Evolutionary conservation across 2,797 vertebrate species (phyloP).

Genomic region (Austrolebias charrua): DNA sequence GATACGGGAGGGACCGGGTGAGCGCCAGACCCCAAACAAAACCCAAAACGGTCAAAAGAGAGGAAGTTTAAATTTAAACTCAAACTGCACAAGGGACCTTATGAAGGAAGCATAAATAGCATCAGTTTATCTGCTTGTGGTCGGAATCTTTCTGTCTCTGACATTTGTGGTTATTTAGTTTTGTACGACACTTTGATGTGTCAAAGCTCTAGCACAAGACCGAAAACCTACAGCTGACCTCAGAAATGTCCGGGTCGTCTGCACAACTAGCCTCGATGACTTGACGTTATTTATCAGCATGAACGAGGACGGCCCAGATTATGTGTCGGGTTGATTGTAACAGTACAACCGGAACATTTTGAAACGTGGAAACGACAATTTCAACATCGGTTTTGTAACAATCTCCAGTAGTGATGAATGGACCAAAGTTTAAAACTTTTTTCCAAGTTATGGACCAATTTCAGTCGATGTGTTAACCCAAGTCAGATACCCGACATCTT

Average conservation of each 20-base stretch:
- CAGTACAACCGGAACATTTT: no score
- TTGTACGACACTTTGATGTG: not conserved
- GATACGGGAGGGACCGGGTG: constrained; percentile 95
- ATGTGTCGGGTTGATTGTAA: no score
- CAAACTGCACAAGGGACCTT: not conserved
- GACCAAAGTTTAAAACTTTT: no score
- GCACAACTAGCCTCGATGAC: no score
- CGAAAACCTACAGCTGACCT: constrained; percentile 29
- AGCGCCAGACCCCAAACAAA: constrained; percentile 25
- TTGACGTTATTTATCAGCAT: no score
- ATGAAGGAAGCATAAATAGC: not conserved
- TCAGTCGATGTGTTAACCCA: no score
- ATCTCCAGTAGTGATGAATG: no score
- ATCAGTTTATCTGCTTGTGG: not conserved
- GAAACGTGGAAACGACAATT: no score
- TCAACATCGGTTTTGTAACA: no score
- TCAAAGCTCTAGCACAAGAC: not conserved
- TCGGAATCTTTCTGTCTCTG: constrained; percentile 7
- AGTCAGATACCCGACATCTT: no score
- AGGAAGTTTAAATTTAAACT: constrained; percentile 5
- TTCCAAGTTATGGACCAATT: no score
- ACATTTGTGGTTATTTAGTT: constrained; percentile 17
- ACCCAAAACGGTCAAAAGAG: not conserved
- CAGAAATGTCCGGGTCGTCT: not conserved
- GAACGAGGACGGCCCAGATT: no score